Evolutionary conservation across 1,140 invertebrate species (phyloP), one percentile per base, ranked within the genome.

Genomic region (Drosophila carrolli): DNA sequence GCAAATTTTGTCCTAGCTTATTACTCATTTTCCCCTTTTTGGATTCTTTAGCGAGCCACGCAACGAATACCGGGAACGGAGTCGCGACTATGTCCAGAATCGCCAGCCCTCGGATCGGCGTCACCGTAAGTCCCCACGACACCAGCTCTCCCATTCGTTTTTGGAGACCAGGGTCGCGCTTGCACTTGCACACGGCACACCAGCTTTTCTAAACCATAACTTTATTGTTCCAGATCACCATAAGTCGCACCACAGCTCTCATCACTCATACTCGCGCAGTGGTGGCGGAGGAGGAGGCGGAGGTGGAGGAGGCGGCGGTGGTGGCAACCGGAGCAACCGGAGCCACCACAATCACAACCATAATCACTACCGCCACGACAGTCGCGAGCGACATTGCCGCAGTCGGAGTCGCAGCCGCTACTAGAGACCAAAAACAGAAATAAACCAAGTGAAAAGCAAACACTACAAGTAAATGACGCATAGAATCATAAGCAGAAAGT

Each of bases 361-460:
- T 46, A 80, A 78, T 62, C 75, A 91, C 60, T 86, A 91, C 55
- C 75, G 84, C 23, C 78, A 90, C 35, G 78, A 79, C 4, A 91
- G 90, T 63, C 86, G 78, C 19, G 91, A 85, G 6, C 67, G 85
- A 7, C 80, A 84, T 70, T 74, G 86, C 51, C 85, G 90, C 63
- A 90, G 85, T 44, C 78, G 89, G 11, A 91, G 89, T 67, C 90
- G 83, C 32, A 91, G 90, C 57, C 86, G 90, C 59, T 91, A 91
- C 61, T 91, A 90, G 56, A 74, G 43, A 68, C 78, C 50, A 60
- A 80, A 72, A 79, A 61, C 10, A 44, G 70, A 72, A 35, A 44
- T 47, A 19, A 61, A 68, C 16, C 29, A 51, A 51, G 48, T 51
- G 48, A 14, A 54, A 8, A 41, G 5, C 16, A 47, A 59, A 10